A percentile compares a stretch with the other conserved stretches of the same genome.
These are phyloP conservation scores for Sycophaga agraensis DNA, from an alignment of 1,140 invertebrate genomes.

Conservation along the genomic window DNA sequence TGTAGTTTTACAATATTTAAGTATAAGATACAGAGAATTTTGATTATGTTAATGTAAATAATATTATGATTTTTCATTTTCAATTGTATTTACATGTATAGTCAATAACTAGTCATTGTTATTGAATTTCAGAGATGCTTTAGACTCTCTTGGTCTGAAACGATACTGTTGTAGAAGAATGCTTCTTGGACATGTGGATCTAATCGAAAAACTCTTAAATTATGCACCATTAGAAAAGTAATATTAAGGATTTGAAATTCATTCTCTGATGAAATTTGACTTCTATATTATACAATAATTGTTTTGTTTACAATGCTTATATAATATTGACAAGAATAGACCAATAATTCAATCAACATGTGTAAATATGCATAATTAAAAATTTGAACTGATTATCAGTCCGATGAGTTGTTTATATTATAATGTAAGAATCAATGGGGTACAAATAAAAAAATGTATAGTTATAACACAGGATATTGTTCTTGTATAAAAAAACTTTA, in stretches of 20 bases:
- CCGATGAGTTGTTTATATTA: not conserved
- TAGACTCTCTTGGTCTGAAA: slow-evolving; percentile 96
- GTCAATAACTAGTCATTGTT: slow-evolving; percentile 4
- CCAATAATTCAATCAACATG: not conserved
- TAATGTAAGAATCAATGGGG: not conserved
- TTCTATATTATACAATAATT: not conserved
- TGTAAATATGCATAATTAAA: not conserved
- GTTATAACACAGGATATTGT: not conserved
- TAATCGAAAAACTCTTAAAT: slow-evolving; percentile 98
- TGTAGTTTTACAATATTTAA: not conserved
- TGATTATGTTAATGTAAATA: no score
- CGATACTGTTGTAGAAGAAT: slow-evolving; percentile 97
- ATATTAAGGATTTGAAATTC: slow-evolving; percentile 23
- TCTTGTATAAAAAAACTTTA: slow-evolving; percentile 20
- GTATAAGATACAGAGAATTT: no score
- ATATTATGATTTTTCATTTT: not conserved
- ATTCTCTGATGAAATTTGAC: not conserved
- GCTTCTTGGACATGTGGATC: slow-evolving; percentile 97
- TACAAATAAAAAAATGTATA: not conserved
- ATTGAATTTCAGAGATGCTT: slow-evolving; percentile 78
- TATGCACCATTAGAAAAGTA: slow-evolving; percentile 95
- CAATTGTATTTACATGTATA: not conserved
- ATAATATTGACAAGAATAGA: no score
- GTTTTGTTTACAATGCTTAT: no score
- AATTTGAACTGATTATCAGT: not conserved